phyloP scores from a whole-genome alignment of 1,140 invertebrate genomes.

The Drosophila erecta region DNA sequence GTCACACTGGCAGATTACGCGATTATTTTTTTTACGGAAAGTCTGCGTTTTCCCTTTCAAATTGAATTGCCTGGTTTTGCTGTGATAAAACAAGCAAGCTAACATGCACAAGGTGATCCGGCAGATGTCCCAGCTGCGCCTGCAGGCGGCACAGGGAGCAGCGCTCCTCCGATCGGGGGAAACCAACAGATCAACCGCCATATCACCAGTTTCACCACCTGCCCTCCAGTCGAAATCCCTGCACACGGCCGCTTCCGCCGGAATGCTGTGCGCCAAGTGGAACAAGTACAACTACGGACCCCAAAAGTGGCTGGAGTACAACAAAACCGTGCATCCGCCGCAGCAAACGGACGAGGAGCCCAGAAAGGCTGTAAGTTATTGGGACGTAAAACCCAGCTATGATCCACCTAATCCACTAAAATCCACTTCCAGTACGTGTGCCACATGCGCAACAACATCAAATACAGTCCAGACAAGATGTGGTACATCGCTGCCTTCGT shows the following conservation, averaged over 20 bases:
- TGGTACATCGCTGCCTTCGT: conserved; percentile 95
- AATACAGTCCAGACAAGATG: conserved; percentile 96
- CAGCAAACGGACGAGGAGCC: conserved; percentile 89
- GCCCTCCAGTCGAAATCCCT: conserved; percentile 35
- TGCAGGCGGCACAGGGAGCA: conserved; percentile 43
- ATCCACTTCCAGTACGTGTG: conserved; percentile 91
- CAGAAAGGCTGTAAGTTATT: conserved; percentile 91
- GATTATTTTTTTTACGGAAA: conserved; percentile 23
- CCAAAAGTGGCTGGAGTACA: conserved; percentile 87
- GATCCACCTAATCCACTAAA: background rate
- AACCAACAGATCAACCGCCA: background rate
- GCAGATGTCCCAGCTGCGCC: conserved; percentile 51
- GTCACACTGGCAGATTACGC: conserved; percentile 64
- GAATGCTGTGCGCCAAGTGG: conserved; percentile 61
- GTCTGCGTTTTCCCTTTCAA: conserved; percentile 24
- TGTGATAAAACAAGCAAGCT: conserved; percentile 23
- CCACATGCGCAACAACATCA: conserved; percentile 92
- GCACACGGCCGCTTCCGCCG: conserved; percentile 58
- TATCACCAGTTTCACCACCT: conserved; percentile 16
- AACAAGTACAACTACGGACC: conserved; percentile 83
- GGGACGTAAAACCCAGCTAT: too few species aligned
- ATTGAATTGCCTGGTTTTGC: conserved; percentile 18
- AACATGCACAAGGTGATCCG: conserved; percentile 64
- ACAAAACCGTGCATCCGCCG: conserved; percentile 92
- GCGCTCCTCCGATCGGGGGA: conserved; percentile 12